Base-by-base conservation (phyloP, 2,888 invertebrate species). In the Acrocyrtus sp. region DNA sequence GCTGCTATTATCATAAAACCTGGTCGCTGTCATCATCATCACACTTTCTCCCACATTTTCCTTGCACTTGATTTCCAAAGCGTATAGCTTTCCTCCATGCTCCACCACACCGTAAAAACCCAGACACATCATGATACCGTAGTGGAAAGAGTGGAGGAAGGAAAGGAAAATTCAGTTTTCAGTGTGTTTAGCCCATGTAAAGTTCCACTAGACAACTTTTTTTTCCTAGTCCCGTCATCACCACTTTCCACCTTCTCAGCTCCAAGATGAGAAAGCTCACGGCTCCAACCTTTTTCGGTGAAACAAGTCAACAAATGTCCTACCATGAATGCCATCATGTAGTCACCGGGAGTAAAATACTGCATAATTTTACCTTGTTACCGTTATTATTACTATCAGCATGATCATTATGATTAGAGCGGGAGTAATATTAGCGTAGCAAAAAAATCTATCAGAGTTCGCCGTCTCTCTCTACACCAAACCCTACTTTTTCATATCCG, bases 1-100 rank as follows among this genome's bases (percentile, higher is more conserved):
- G 48, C n/a, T 29, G 60, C 60, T 60, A 48, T 60, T 60, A 60
- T 62, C 50, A 41, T 62, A 50, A 51, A 56, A 51, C 41, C 41
- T 39, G 27, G 22, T 41, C 15, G 56, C 17, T 45, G 29, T 47
- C 29, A 47, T 24, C 57, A 43, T 15, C 41, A 41, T 10, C 45
- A 26, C 10, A 6, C 60, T 41, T 26, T 10, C 22, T 48, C 58
- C 21, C 22, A 15, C 19, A 8, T 53, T 15, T 48, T 21, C 43
- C 21, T 53, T 22, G 34, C 27, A 22, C 19, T 15, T 21, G 48
- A 27, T n/a, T 43, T 43, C 3, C 21, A 8, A 19, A 19, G 47
- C 15, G 60, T 39, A 48, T 29, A 21, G 24, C 60, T 50, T 27
- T 17, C 45, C n/a, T 27, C 48, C 10, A 24, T 41, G 22, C 39